Conservation (phyloP, 2,888 invertebrate species). For the Coelogynopora nodosa region DNA sequence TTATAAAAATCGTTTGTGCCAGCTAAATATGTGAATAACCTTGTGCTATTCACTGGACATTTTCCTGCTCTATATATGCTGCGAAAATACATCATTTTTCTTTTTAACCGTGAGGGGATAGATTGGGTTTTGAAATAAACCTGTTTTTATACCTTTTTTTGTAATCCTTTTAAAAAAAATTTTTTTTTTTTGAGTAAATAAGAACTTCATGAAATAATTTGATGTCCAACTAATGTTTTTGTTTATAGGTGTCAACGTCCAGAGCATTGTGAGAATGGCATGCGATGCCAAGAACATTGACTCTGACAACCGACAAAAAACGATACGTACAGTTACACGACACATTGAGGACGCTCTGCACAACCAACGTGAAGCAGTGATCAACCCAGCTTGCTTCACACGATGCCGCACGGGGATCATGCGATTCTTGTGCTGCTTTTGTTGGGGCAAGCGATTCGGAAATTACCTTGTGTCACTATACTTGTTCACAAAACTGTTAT, state of each 20-base stretch:
- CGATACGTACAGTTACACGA: slow-evolving; percentile 63
- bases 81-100: too few relatives aligned
- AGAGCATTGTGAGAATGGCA: slow-evolving; percentile 55
- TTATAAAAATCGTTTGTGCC: too few relatives aligned
- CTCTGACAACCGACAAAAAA: slow-evolving; percentile 62
- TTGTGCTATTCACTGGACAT: too few relatives aligned
- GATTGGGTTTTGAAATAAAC: too few relatives aligned
- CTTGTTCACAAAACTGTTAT: slow-evolving; percentile 60
- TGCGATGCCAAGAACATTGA: slow-evolving; percentile 58
- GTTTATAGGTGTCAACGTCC: slow-evolving; percentile 54
- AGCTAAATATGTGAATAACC: too few relatives aligned
- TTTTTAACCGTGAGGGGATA: too few relatives aligned
- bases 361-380: slow-evolving; percentile 54
- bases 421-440: slow-evolving; percentile 20
- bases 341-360: slow-evolving; percentile 59
- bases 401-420: not conserved
- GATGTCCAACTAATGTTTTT: too few relatives aligned
- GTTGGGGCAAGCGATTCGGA: slow-evolving; percentile 51
- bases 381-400: slow-evolving; percentile 32
- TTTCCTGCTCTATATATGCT: too few relatives aligned
- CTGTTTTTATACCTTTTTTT: too few relatives aligned
- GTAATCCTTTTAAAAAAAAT: too few relatives aligned
- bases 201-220: too few relatives aligned
- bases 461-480: slow-evolving; percentile 62
- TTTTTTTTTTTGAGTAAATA: too few relatives aligned